Percentiles rank a stretch among this genome's conserved stretches.
Conservation (phyloP, 2,888 invertebrate species). For the Acholoe squamosa region DNA sequence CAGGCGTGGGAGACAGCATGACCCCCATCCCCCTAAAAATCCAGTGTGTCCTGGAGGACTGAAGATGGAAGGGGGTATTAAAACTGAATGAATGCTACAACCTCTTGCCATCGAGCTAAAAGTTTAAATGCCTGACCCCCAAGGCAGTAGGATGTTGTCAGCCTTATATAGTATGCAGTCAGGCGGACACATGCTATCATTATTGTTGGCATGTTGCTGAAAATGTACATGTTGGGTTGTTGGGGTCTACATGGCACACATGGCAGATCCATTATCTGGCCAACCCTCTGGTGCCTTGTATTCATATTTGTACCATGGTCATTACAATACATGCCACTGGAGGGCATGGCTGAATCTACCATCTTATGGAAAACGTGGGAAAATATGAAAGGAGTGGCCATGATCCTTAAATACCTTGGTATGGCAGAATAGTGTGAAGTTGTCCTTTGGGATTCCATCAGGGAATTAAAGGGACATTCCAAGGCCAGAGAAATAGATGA, state of each 20-base stretch:
- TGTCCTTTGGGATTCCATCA: not conserved
- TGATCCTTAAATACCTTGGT: not conserved
- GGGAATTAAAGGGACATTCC: not conserved
- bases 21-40: not conserved
- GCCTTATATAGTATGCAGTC: not conserved
- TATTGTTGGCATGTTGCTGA: conserved; percentile 38
- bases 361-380: conserved; percentile 25
- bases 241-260: not conserved
- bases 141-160: not conserved
- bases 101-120: not conserved
- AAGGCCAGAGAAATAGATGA: not conserved
- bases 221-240: not conserved
- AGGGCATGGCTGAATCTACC: conserved; percentile 10
- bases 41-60: not conserved
- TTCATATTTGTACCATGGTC: conserved; percentile 15
- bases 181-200: conserved; percentile 38
- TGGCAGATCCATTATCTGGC: conserved; percentile 32
- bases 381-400: not conserved
- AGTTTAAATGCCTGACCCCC: not conserved
- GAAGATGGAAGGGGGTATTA: not conserved
- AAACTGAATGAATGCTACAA: not conserved
- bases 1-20: not conserved
- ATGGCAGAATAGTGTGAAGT: not conserved
- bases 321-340: not conserved
- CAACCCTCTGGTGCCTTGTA: not conserved